Evolutionary conservation across 1,140 invertebrate species (phyloP).

Genomic region (Hormaphis cornu): DNA sequence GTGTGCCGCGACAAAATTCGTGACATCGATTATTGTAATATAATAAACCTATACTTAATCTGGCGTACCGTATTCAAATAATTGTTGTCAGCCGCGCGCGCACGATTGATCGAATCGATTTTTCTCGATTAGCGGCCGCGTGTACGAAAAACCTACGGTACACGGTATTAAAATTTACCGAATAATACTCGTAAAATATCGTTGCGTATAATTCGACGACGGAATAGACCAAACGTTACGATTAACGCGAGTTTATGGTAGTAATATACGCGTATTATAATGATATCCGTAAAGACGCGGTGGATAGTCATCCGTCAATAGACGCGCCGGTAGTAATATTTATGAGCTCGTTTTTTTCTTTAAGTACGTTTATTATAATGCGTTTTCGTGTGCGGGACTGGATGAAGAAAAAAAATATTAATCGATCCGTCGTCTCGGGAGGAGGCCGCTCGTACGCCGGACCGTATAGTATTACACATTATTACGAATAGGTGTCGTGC

Average conservation of each 20-base stretch:
- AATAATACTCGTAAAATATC: no score
- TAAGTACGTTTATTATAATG: background rate
- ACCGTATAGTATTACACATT: conserved; percentile 9
- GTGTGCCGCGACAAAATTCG: no score
- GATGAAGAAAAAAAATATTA: conserved; percentile 18
- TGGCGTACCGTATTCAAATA: no score
- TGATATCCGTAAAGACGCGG: no score
- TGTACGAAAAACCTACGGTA: background rate
- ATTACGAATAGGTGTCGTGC: conserved; percentile 30
- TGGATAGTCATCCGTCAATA: conserved; percentile 23
- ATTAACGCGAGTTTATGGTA: no score
- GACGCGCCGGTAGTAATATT: conserved; percentile 4
- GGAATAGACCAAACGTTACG: no score
- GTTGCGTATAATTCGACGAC: background rate
- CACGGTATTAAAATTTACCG: background rate
- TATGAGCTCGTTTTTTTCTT: conserved; percentile 5
- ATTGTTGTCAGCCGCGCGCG: no score
- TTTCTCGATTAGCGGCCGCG: background rate
- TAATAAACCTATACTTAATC: no score
- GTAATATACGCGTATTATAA: background rate
- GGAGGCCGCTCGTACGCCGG: conserved; percentile 14
- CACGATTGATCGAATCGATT: background rate
- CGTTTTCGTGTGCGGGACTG: background rate
- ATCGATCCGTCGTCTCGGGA: conserved; percentile 27
- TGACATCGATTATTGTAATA: no score